Conservation (phyloP, 2,113 vertebrate species). For the Trachemys scripta region DNA sequence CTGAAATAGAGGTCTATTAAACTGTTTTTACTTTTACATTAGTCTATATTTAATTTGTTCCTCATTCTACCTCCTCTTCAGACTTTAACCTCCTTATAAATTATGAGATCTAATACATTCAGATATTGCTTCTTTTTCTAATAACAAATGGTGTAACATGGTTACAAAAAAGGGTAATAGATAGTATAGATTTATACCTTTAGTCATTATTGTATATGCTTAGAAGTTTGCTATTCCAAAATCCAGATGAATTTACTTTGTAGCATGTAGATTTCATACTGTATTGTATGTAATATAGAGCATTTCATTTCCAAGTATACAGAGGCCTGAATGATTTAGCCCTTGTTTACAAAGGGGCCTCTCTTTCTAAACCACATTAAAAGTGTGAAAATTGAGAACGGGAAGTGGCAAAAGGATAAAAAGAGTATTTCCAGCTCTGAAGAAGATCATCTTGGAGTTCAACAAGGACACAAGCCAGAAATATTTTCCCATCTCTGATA, state of each 20-base stretch:
- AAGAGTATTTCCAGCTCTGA: not conserved
- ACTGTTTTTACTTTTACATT: not conserved
- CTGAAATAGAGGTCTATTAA: not conserved
- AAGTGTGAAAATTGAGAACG: not conserved
- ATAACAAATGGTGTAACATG: conserved; percentile 34
- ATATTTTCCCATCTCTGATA: not conserved
- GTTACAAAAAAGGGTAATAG: conserved; percentile 50
- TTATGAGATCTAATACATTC: not conserved
- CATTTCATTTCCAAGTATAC: not conserved
- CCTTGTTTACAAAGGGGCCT: not conserved
- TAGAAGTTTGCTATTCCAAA: conserved; percentile 1
- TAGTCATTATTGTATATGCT: not conserved
- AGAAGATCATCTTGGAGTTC: not conserved
- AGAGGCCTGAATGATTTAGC: not conserved
- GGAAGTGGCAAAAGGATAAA: not conserved
- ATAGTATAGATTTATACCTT: conserved; percentile 30
- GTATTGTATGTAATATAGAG: not conserved
- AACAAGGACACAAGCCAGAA: conserved; percentile 12
- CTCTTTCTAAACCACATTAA: not conserved
- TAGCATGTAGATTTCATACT: not conserved
- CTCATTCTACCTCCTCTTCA: not conserved
- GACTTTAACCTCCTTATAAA: not conserved
- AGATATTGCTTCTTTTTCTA: not conserved
- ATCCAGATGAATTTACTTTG: not conserved
- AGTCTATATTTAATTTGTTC: conserved; percentile 31